Percentiles rank a stretch among this genome's conserved stretches.
Evolutionary conservation across 30 jellyfish, hydroid and myxozoan species (phyloP).

Genomic region (Haliclystus octoradiatus): DNA sequence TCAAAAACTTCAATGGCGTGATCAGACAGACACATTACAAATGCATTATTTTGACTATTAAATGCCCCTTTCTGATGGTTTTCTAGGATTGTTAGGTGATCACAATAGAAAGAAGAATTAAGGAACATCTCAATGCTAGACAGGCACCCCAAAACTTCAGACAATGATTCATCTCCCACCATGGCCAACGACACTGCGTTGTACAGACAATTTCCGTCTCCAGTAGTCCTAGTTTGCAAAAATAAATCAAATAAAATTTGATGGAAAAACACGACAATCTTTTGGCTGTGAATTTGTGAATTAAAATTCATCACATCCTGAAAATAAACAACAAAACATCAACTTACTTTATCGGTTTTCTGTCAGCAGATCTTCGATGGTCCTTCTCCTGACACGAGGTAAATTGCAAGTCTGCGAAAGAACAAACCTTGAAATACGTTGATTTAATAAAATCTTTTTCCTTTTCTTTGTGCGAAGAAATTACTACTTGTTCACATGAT

Average conservation of each 20-base stretch:
- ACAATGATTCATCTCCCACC: conserved; percentile 2
- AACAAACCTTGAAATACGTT: too few relatives aligned
- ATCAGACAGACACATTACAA: neutral
- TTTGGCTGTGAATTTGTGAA: too few relatives aligned
- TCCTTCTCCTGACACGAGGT: too few relatives aligned
- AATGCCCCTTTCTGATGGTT: neutral
- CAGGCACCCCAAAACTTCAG: conserved; percentile 3
- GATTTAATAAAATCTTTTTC: too few relatives aligned
- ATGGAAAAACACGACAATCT: too few relatives aligned
- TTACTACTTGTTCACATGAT: too few relatives aligned
- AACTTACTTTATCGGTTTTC: too few relatives aligned
- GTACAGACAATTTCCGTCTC: conserved; percentile 30
- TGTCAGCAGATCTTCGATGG: too few relatives aligned
- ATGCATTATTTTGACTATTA: neutral
- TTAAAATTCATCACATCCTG: too few relatives aligned
- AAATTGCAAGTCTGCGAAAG: too few relatives aligned
- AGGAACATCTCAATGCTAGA: conserved; percentile 12
- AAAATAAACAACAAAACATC: too few relatives aligned
- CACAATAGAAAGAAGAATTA: conserved; percentile 11
- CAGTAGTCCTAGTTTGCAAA: conserved; percentile 10
- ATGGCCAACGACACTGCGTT: conserved; percentile 17
- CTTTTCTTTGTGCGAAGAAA: too few relatives aligned
- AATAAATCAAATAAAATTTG: conserved; percentile 2
- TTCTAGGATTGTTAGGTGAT: conserved; percentile 2
- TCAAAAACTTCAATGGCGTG: neutral